Evolutionary conservation across 2,888 invertebrate species (phyloP), one percentile per base, ranked within the genome.

Genomic region (Pasiphila rectangulata): DNA sequence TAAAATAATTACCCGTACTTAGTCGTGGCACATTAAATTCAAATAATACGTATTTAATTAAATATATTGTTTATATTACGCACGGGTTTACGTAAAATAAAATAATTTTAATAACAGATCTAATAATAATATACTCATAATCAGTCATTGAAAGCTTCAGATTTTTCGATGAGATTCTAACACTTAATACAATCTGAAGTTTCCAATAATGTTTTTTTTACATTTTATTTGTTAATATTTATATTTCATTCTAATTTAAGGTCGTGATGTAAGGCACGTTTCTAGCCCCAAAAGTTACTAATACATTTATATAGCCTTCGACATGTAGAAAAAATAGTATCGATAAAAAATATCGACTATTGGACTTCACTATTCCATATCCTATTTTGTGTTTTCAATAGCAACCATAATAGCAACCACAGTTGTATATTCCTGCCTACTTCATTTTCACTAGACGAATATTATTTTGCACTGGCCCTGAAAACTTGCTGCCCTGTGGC

Each of bases 81-180:
- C 73, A 78, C 75, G 77, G 75, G 66, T 41, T 66, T 66, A 61
- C 59, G 60, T 63, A 60, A 59, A 42, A 24, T 36, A 47, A 38
- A 46, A 42, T 36, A 36, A 50, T 54, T 52, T 56, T 62, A 67
- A 63, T 69, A 32, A 74, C 85, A 85, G 84, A 85, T 83, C 83
- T 79, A 67, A 69, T 57, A 51, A 59, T 54, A 63, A 62, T 60
- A 72, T 67, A 71, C 66, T 84, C 84, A 84, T 67, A 71, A 67
- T 84, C 84, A 84, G 84, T 87, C 86, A 88, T 87, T 86, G 87
- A 81, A 83, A 81, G 63, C 83, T 87, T 87, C 83, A 85, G 85
- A 86, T 78, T 68, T 47, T 51, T 51, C 40, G 68, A 65, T 83
- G 86, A 85, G 86, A 85, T 88, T 85, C 86, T 72, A 75, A 71